phyloP scores from a whole-genome alignment of 35 echinoderm and acorn worm genomes.

The Stichopus chloronotus region DNA sequence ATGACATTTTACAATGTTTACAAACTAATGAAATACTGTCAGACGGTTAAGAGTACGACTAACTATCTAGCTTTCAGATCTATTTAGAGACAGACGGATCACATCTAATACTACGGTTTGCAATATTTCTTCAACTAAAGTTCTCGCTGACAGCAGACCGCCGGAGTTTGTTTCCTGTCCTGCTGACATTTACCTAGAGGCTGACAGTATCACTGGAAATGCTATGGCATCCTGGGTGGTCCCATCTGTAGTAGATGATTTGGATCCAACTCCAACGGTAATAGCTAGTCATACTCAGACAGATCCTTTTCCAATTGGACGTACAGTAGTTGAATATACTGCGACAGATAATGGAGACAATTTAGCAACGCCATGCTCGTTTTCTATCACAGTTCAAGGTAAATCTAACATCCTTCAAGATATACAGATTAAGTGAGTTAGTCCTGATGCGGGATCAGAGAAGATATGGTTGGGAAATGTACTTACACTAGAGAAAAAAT shows the following conservation, averaged over 20 bases:
- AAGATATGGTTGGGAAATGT: no score
- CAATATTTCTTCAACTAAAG: neutral
- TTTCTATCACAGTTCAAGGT: slow-evolving; percentile 35
- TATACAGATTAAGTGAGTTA: no score
- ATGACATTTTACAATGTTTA: no score
- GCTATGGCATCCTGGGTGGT: neutral
- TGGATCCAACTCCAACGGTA: slow-evolving; percentile 10
- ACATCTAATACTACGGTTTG: neutral
- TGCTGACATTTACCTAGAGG: slow-evolving; percentile 16
- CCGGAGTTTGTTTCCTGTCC: slow-evolving; percentile 36
- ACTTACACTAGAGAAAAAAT: no score
- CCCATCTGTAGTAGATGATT: slow-evolving; percentile 22
- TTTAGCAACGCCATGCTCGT: slow-evolving; percentile 8
- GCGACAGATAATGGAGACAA: neutral
- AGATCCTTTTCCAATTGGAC: slow-evolving; percentile 17
- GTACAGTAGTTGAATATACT: neutral
- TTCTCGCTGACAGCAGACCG: neutral
- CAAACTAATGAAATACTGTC: no score
- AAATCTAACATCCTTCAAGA: neutral
- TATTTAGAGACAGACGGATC: no score
- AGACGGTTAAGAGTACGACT: no score
- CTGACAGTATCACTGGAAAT: slow-evolving; percentile 24
- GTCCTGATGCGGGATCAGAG: no score
- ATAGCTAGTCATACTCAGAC: neutral
- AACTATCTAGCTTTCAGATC: no score